A percentile compares a stretch with the other conserved stretches of the same genome.
Evolutionary conservation across 2,113 vertebrate genomes (phyloP).

Genomic region (Takifugu flavidus): DNA sequence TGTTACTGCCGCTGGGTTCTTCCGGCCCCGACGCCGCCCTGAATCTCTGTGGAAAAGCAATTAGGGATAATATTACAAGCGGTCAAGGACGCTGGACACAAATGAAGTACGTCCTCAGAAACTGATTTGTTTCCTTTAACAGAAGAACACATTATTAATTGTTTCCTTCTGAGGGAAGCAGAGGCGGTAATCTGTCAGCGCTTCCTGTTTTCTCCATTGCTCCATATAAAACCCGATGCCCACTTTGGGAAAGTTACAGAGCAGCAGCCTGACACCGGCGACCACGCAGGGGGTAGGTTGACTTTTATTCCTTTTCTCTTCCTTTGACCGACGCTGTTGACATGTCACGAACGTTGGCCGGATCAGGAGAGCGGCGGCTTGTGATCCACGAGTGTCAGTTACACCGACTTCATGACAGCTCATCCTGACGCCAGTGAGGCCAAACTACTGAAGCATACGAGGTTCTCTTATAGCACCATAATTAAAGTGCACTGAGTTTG

Average conservation of each 20-base stretch:
- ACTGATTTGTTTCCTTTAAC: slow-evolving; percentile 39
- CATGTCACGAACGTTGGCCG: slow-evolving; percentile 5
- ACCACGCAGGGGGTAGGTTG: slow-evolving; percentile 28
- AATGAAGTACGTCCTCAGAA: slow-evolving; percentile 22
- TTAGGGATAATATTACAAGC: no score
- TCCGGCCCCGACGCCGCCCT: no score
- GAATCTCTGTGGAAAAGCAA: no score
- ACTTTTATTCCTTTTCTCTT: not conserved
- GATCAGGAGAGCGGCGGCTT: slow-evolving; percentile 19
- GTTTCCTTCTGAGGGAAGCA: slow-evolving; percentile 65
- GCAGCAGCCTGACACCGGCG: slow-evolving; percentile 5
- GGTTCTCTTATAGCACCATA: slow-evolving; percentile 39
- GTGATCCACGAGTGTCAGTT: slow-evolving; percentile 38
- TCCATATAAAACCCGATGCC: slow-evolving; percentile 57
- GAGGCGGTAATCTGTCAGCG: slow-evolving; percentile 52
- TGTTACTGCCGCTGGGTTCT: no score
- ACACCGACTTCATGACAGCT: slow-evolving; percentile 31
- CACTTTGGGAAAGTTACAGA: slow-evolving; percentile 35
- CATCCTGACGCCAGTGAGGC: slow-evolving; percentile 40
- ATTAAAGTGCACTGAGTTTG: slow-evolving; percentile 51
- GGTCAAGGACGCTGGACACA: not conserved
- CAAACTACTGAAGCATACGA: slow-evolving; percentile 36
- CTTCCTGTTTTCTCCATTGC: slow-evolving; percentile 57
- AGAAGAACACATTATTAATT: slow-evolving; percentile 51
- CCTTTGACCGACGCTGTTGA: not conserved